phyloP scores from a whole-genome alignment of 2,888 invertebrate genomes.

The Eupithecia centaureata region DNA sequence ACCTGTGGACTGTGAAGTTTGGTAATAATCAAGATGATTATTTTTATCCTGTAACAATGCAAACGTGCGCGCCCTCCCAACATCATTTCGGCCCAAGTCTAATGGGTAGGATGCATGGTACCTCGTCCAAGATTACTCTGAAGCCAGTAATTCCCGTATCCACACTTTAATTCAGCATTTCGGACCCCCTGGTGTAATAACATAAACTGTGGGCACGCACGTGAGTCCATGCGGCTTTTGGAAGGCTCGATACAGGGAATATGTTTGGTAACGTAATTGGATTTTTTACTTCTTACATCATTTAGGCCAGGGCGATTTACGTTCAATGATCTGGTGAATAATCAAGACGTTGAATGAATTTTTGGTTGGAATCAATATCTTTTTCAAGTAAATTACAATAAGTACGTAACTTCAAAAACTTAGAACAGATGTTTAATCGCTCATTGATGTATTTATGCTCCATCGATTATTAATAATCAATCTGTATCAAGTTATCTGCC shows the following conservation, averaged over 20 bases:
- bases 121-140: conserved; percentile 17
- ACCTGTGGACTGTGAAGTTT: no score
- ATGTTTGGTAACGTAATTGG: background rate
- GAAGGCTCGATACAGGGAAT: background rate
- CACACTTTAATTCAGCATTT: conserved; percentile 49
- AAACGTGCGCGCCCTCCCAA: conserved; percentile 43
- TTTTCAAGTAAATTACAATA: background rate
- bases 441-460: no score
- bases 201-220: background rate
- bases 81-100: conserved; percentile 52
- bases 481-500: no score
- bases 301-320: conserved; percentile 7
- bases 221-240: background rate
- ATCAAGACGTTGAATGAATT: background rate
- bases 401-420: background rate
- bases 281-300: background rate
- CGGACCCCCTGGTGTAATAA: conserved; percentile 22
- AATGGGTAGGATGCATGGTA: conserved; percentile 7
- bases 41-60: conserved; percentile 41
- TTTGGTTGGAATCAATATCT: background rate
- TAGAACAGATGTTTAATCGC: no score
- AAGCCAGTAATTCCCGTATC: conserved; percentile 63
- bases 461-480: no score
- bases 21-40: background rate
- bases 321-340: conserved; percentile 1